These are phyloP conservation scores for Thysanoteuthis rhombus DNA, from an alignment of 2,888 invertebrate species.

Conservation along the genomic window DNA sequence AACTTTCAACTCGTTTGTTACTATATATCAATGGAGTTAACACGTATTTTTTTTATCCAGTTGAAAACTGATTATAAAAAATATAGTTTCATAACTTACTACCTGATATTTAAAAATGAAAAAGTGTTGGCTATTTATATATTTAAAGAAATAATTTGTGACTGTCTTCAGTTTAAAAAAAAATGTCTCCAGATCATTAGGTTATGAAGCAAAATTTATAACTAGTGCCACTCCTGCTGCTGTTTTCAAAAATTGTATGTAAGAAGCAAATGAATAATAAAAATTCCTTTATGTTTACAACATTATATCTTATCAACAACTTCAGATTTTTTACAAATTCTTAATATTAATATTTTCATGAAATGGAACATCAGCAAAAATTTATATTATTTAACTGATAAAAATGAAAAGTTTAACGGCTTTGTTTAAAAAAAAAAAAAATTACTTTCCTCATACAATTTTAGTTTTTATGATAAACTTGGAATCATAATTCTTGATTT, in stretches of 20 bases:
- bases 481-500: background rate
- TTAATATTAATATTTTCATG: background rate
- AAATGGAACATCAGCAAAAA: background rate
- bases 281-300: too few species aligned
- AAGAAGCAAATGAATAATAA: background rate
- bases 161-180: background rate
- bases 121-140: background rate
- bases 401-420: background rate
- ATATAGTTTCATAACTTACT: background rate
- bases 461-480: background rate
- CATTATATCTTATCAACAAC: background rate
- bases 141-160: background rate
- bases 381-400: background rate
- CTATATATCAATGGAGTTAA: background rate
- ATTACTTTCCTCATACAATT: background rate
- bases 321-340: background rate
- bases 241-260: background rate
- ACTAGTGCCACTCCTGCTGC: slow-evolving; percentile 12
- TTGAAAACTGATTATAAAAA: background rate
- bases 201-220: background rate
- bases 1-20: background rate
- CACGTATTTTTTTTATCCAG: background rate
- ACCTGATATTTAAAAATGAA: background rate
- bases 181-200: background rate
- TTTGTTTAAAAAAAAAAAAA: background rate